phyloP scores from a whole-genome alignment of 2,113 vertebrate species.

The Entelurus aequoreus region DNA sequence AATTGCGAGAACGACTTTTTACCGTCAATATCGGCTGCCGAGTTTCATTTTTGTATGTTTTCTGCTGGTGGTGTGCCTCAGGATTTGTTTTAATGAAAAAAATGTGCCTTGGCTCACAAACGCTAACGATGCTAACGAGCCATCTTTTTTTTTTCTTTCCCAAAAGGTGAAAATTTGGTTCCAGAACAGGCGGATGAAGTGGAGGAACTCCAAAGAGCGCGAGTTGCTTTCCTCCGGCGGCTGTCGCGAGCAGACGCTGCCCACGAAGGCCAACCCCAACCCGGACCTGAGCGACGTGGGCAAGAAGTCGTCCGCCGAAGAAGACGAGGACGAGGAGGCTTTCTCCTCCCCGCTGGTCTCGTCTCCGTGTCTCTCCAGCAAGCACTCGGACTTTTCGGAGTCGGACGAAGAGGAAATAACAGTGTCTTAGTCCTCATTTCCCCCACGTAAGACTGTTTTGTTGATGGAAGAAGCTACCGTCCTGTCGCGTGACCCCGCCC shows the following conservation, averaged over 20 bases:
- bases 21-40: no score
- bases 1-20: no score
- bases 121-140: no score
- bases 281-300: conserved; percentile 95
- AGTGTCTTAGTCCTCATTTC: conserved; percentile 75
- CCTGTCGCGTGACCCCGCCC: conserved; percentile 19
- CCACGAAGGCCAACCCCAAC: conserved; percentile 96
- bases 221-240: conserved; percentile 93
- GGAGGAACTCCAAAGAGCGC: conserved; percentile 96
- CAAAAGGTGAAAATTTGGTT: conserved; percentile 98
- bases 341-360: conserved; percentile 67
- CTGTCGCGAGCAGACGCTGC: conserved; percentile 93
- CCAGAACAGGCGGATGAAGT: conserved; percentile 98
- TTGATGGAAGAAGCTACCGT: conserved; percentile 36
- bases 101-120: no score
- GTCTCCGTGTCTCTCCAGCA: conserved; percentile 82
- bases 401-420: conserved; percentile 92
- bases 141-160: neutral
- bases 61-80: no score
- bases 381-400: conserved; percentile 93
- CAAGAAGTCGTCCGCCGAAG: conserved; percentile 78
- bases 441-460: neutral
- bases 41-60: no score
- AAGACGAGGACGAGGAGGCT: conserved; percentile 66
- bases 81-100: no score